Conservation (phyloP, 2,797 vertebrate species). For the Babyrousa celebensis region DNA sequence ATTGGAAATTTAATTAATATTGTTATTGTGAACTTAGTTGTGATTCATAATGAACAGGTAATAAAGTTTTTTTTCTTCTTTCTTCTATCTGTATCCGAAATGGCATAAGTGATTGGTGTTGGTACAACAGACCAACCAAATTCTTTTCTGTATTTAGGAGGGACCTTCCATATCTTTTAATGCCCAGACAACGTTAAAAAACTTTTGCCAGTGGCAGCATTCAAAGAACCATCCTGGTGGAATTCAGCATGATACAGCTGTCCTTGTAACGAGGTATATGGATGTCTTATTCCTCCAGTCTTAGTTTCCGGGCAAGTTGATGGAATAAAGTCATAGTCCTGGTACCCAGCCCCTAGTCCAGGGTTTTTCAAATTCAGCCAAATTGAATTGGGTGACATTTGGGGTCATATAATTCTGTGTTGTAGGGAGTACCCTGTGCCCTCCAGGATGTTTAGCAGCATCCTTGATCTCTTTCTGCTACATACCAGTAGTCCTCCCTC, state of each 20-base stretch:
- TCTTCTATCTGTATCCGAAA: conserved; percentile 78
- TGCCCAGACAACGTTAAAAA: conserved; percentile 98
- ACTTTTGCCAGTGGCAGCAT: conserved; percentile 99
- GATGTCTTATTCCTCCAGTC: neutral
- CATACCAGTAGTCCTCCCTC: fast-evolving
- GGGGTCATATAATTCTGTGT: too few relatives aligned
- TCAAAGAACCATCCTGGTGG: conserved; percentile 96
- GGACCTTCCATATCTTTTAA: conserved; percentile 98
- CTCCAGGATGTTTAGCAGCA: neutral
- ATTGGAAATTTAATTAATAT: conserved; percentile 99
- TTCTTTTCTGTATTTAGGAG: conserved; percentile 92
- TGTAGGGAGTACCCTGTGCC: neutral
- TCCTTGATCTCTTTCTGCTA: neutral
- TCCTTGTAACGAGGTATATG: conserved; percentile 97
- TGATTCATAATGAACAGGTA: conserved; percentile 98
- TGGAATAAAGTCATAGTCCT: neutral
- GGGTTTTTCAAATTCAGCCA: neutral
- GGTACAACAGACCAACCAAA: conserved; percentile 64
- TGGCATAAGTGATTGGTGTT: conserved; percentile 44
- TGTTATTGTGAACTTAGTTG: conserved; percentile 98
- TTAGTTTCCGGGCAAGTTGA: neutral
- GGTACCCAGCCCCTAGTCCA: neutral
- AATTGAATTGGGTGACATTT: neutral
- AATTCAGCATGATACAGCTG: conserved; percentile 97
- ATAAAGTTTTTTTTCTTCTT: conserved; percentile 85